Base-by-base conservation (phyloP, 2,113 vertebrate genomes). In the Jaculus jaculus region DNA sequence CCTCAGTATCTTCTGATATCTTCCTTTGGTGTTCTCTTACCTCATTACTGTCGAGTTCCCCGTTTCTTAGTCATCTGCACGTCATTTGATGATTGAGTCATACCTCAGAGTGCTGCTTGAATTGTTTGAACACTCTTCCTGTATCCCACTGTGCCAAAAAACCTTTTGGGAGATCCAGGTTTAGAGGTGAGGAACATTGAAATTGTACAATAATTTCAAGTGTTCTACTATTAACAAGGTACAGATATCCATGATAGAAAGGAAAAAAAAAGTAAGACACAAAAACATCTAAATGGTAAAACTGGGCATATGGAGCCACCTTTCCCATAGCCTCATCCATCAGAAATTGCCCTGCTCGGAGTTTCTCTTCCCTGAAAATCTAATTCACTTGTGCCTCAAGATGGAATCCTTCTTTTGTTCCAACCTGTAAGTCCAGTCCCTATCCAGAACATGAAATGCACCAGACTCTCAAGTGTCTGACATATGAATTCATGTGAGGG, bases 291-390 rank as follows among this genome's bases (percentile, higher is more conserved):
- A 51, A 72, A 83, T 82, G 37, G 37, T 66, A 60, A 86, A 78
- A 8, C 17, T 16, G 18, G 60, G 47, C 4, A 30, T 3, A 2
- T 75, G 11, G 5, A 7, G 7, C 24, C 32, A 77, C 7, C 3
- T 63, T 78, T 90, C n/a, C 78, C 6, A 4, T 13, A 39, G 7
- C 51, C 9, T 81, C 5, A 16, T n/a, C 42, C 28, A 63, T 18
- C 54, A 93, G 18, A 87, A 93, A 82, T 82, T 89, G 34, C 42
- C 71, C 54, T 32, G 4, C 34, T 93, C 15, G 12, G 17, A 23
- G 20, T 61, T 37, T 92, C 21, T 84, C 17, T 87, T 79, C 60
- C 94, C 85, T 87, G 73, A 84, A 84, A 69, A 92, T 34, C 28
- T 90, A 47, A n/a, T 84, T 83, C n/a, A 23, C 21, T 23, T 90